A percentile compares a stretch with the other conserved stretches of the same genome.
phyloP scores from a whole-genome alignment of 2,797 vertebrate genomes.

The Neopelma chrysocephalum region DNA sequence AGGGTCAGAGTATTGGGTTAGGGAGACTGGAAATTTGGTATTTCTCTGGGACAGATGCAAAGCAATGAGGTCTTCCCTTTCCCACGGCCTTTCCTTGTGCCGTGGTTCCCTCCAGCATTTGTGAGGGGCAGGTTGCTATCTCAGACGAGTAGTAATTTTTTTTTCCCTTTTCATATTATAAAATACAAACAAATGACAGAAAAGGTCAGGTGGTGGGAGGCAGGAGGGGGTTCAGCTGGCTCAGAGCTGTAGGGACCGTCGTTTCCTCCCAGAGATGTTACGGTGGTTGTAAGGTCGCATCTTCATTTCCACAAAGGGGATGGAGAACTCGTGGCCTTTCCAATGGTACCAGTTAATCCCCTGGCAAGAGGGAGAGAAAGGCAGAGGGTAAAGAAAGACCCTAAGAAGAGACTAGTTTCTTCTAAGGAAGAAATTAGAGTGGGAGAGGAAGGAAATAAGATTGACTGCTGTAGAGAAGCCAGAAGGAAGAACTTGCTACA shows the following conservation, averaged over 20 bases:
- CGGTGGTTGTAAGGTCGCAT: constrained; percentile 92
- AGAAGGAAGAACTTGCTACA: not conserved
- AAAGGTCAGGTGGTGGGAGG: constrained; percentile 54
- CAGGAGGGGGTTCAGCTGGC: constrained; percentile 8
- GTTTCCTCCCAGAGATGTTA: constrained; percentile 86
- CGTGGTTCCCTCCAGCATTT: constrained; percentile 28
- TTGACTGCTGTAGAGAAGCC: not conserved
- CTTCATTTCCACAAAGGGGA: constrained; percentile 99
- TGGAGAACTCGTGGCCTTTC: constrained; percentile 99
- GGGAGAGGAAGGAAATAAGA: not conserved
- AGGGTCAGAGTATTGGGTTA: not conserved
- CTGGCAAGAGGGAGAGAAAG: constrained; percentile 71
- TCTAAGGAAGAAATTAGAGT: not conserved
- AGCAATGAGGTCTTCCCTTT: constrained; percentile 41
- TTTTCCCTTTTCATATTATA: constrained; percentile 72
- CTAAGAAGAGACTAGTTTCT: not conserved
- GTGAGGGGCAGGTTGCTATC: constrained; percentile 45
- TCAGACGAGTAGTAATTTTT: constrained; percentile 33
- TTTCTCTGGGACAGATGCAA: constrained; percentile 56
- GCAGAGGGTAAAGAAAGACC: not conserved
- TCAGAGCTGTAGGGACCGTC: constrained; percentile 86
- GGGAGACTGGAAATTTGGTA: constrained; percentile 48
- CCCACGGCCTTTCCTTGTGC: not conserved
- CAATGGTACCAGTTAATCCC: constrained; percentile 99
- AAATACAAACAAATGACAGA: constrained; percentile 82